A percentile compares a stretch with the other conserved stretches of the same genome.
Evolutionary conservation across 2,113 vertebrate genomes (phyloP).

Genomic region (Pterocles gutturalis): DNA sequence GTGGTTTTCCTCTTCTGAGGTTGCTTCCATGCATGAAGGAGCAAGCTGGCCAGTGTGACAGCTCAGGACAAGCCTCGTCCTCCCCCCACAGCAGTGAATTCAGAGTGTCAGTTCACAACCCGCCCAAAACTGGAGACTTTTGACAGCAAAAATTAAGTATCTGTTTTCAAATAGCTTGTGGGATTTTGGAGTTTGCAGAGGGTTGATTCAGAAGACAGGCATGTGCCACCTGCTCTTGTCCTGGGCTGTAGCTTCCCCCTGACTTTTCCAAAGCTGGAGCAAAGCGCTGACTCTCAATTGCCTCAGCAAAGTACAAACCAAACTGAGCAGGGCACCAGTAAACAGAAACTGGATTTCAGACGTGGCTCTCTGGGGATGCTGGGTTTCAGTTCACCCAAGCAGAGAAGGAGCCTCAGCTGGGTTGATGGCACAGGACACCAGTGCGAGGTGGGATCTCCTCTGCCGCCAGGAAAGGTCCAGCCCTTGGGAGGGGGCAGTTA

Average conservation of each 20-base stretch:
- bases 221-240: background rate
- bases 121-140: background rate
- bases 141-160: too few species aligned
- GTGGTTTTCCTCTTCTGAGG: background rate
- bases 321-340: background rate
- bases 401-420: background rate
- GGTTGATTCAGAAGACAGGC: background rate
- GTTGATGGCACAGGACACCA: background rate
- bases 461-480: background rate
- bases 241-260: accelerated
- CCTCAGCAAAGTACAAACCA: background rate
- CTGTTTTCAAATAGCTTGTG: background rate
- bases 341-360: background rate
- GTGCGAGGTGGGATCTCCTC: accelerated
- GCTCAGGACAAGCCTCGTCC: too few species aligned
- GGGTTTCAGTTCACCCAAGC: background rate
- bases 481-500: accelerated
- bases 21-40: accelerated
- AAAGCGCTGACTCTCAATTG: background rate
- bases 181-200: accelerated
- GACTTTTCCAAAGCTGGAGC: background rate
- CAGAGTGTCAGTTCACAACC: accelerated
- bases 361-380: background rate
- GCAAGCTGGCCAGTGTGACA: accelerated
- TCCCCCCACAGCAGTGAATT: background rate